Conservation (phyloP, 1,140 invertebrate genomes). For the Asbolus verrucosus region DNA sequence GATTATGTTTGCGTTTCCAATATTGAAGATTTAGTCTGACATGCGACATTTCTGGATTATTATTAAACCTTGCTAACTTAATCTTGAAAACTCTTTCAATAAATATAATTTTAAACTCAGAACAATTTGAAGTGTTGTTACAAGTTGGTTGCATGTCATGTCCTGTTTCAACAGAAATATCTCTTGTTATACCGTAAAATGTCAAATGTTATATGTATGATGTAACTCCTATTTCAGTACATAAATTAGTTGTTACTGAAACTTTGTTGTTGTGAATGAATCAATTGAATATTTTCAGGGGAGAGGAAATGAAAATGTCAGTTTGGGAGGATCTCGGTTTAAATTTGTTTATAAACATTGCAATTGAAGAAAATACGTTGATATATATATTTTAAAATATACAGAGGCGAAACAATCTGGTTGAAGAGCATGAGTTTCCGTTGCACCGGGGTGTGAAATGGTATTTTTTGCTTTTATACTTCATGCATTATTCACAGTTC, state of each 20-base stretch:
- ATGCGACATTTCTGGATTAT: constrained; percentile 19
- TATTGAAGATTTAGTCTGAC: constrained; percentile 21
- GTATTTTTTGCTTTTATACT: constrained; percentile 5
- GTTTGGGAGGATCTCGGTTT: neutral
- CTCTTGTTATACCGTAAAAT: too few species aligned
- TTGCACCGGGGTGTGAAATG: constrained; percentile 12
- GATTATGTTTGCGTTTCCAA: constrained; percentile 34
- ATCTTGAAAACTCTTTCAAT: neutral
- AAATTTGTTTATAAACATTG: neutral
- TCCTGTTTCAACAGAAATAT: too few species aligned
- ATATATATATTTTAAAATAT: neutral
- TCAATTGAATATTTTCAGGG: neutral
- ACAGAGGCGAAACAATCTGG: neutral
- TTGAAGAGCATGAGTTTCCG: neutral
- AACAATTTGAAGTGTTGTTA: too few species aligned
- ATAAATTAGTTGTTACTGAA: constrained; percentile 11
- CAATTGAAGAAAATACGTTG: neutral
- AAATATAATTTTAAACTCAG: too few species aligned
- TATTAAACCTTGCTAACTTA: constrained; percentile 28
- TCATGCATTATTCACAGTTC: constrained; percentile 21
- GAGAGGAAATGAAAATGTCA: neutral
- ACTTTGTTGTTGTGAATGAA: constrained; percentile 6
- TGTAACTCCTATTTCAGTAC: neutral
- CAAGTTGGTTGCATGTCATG: too few species aligned
- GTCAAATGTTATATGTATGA: neutral